Base-by-base conservation (phyloP, 2,888 invertebrate species). In the Diachrysia chrysitis region DNA sequence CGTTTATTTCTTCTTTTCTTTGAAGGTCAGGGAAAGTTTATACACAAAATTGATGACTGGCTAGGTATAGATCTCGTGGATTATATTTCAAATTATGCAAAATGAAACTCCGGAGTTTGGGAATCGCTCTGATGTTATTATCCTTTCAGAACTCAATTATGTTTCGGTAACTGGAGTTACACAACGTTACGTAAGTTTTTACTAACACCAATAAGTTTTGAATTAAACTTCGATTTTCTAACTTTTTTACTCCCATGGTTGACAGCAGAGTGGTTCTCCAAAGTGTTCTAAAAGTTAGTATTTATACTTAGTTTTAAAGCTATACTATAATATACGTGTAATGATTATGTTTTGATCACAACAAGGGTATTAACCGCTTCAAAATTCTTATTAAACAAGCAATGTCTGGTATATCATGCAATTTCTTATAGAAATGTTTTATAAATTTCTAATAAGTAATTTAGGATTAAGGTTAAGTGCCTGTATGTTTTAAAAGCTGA, bases 71-170 rank as follows among this genome's bases (percentile, higher is more conserved):
- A 42, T 42, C n/a, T 42, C 42, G 4, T 6, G 42, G 42, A 42
- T 42, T 42, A 42, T n/a, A 42, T 42, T 42, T 42, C 42, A 42
- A 42, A 42, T 42, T 42, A 42, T 42, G 42, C 42, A 42, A 42
- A 42, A 42, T 42, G 16, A n/a, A 42, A n/a, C 5, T 42, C n/a
- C n/a, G 42, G 42, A 42, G 42, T 42, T 42, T n/a, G 42, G n/a
- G 42, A 16, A 42, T 42, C n/a, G 42, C 42, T n/a, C 42, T 42
- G 42, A 42, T 42, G 42, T 42, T 42, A 42, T 42, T 42, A 42
- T 42, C 42, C 42, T n/a, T n/a, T 4, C 42, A 42, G 42, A 42
- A 42, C 42, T n/a, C 42, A n/a, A 42, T 42, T 42, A 42, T 42
- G n/a, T n/a, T 42, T 42, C 42, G 42, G n/a, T 16, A 42, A 42